Base-by-base conservation (phyloP, 2,113 vertebrate genomes). In the Erpornis zantholeuca region DNA sequence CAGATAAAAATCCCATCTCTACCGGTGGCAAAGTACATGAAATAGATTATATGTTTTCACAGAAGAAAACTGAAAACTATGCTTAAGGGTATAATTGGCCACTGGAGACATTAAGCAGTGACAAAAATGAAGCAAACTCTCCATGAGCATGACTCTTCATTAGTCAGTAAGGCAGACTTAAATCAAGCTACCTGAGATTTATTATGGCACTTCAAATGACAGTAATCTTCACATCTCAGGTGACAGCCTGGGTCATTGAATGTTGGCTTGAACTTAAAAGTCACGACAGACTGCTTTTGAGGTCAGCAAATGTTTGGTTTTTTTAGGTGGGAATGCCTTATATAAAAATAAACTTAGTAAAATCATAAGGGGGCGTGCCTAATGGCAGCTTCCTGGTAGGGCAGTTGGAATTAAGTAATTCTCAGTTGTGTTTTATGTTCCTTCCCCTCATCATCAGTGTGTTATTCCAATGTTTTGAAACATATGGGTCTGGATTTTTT, bases 221-320 rank as follows among this genome's bases (percentile, higher is more conserved):
- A 44, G 60, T 42, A 29, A 38, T 15, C 5, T 60, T 23, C 28
- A 24, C 5, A 9, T 82, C 61, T 53, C 27, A 79, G 79, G 54
- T 89, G 87, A 50, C 79, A 78, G 68, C 29, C 59, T 63, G 22
- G 42, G 22, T 84, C 79, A 47, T 2, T 79, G 68, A 64, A 42
- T 82, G 49, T 85, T 96, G 71, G 24, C 77, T 89, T 91, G 73
- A 95, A 92, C 49, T 90, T 88, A 57, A 40, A 95, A 92, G 89
- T 95, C 53, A 33, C 4, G 38, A 61, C 77, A 25, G 77, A n/a
- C 88, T 92, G 87, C 60, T 93, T 88, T 71, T 85, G 64, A 89
- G 77, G 70, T 95, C 73, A 97, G 54, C 69, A 87, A 60, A 61
- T 68, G 42, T 33, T 22, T 8, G 38, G 73, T 45, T 5, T 45